Conservation (phyloP, 2,113 vertebrate species). For the Sebastes fasciatus region DNA sequence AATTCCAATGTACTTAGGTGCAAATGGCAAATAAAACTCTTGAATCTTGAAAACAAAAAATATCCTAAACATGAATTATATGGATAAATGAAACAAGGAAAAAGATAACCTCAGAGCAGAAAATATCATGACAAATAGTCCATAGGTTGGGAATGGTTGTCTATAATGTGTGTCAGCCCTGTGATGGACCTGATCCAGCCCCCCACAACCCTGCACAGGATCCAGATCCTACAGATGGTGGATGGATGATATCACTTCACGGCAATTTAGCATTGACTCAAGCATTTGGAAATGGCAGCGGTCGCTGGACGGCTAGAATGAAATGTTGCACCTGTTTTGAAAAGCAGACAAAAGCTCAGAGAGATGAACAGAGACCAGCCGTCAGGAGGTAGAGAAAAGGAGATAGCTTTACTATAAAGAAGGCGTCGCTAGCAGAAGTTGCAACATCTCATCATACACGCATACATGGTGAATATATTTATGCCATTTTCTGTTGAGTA, state of each 20-base stretch:
- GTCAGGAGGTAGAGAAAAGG: slow-evolving; percentile 81
- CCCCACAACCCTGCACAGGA: too few relatives aligned
- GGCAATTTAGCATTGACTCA: neutral
- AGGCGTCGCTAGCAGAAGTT: slow-evolving; percentile 84
- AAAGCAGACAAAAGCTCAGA: neutral
- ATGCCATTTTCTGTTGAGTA: slow-evolving; percentile 75
- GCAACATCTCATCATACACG: slow-evolving; percentile 85
- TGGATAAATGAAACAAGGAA: too few relatives aligned
- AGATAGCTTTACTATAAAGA: slow-evolving; percentile 88
- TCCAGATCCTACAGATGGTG: neutral
- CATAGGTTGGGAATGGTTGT: too few relatives aligned
- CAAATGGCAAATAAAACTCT: too few relatives aligned
- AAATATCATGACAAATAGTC: too few relatives aligned
- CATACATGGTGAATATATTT: slow-evolving; percentile 85
- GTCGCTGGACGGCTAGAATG: neutral
- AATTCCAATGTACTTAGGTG: too few relatives aligned
- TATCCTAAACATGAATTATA: too few relatives aligned
- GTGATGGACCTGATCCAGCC: too few relatives aligned
- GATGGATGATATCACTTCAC: neutral
- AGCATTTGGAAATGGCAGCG: neutral
- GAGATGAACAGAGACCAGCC: slow-evolving; percentile 49
- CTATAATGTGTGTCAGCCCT: too few relatives aligned
- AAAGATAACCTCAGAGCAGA: too few relatives aligned
- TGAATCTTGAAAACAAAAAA: too few relatives aligned
- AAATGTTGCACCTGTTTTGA: neutral